phyloP scores from a whole-genome alignment of 2,888 invertebrate species.

The Tanytarsus gracilentus region DNA sequence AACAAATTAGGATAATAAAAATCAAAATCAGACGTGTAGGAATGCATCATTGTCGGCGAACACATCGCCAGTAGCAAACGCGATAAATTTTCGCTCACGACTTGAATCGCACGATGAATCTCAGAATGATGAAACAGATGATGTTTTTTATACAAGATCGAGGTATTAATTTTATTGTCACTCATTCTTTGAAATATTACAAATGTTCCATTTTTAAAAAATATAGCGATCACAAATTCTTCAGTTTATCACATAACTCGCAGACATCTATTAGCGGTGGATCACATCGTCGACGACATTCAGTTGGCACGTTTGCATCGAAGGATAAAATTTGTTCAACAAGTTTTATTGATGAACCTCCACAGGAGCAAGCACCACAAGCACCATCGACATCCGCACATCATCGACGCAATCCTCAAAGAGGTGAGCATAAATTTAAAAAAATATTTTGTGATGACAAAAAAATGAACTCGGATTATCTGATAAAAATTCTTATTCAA shows the following conservation, averaged over 20 bases:
- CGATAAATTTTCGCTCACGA: constrained; percentile 8
- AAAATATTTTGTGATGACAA: not conserved
- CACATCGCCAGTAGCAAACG: not conserved
- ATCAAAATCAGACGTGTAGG: not conserved
- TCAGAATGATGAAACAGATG: constrained; percentile 10
- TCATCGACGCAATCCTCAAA: not conserved
- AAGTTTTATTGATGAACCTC: constrained; percentile 19
- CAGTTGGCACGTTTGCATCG: constrained; percentile 11
- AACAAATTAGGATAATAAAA: constrained; percentile 13
- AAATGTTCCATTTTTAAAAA: not conserved
- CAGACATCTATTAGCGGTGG: not conserved
- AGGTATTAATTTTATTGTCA: not conserved
- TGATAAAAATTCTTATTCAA: constrained; percentile 2
- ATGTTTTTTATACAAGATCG: constrained; percentile 20
- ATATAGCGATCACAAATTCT: constrained; percentile 16
- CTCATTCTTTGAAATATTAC: not conserved
- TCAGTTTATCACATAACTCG: constrained; percentile 14
- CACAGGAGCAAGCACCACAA: constrained; percentile 5
- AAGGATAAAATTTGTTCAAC: constrained; percentile 25
- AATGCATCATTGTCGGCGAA: not conserved
- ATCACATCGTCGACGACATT: constrained; percentile 11
- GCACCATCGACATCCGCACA: constrained; percentile 3
- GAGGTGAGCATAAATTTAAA: constrained; percentile 16
- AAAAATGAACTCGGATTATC: too few species aligned
- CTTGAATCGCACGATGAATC: not conserved